Base-by-base conservation (phyloP, 2,113 vertebrate genomes). In the Lepus timidus region DNA sequence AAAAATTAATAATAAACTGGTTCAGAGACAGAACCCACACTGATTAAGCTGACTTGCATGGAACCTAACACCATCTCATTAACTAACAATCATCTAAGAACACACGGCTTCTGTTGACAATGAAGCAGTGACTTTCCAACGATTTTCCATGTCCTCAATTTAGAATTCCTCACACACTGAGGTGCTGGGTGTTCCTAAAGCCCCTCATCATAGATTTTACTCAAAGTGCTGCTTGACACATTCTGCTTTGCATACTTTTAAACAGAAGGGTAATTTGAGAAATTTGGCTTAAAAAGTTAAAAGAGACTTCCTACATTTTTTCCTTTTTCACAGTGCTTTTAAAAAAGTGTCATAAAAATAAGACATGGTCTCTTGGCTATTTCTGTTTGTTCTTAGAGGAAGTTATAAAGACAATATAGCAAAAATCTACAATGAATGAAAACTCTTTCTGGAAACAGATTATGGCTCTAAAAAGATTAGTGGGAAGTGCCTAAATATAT, bases 61-160 rank as follows among this genome's bases (percentile, higher is more conserved):
- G 27, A 49, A 55, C 29, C 31, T 44, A 58, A 25, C 44, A 80
- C 4, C 31, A n/a, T 39, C 61, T 85, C 74, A 17, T 88, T 62
- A 70, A 81, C 14, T 49, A 51, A 71, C 44, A 22, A 36, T 67
- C 67, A 92, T 68, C 62, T 74, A n/a, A 31, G 27, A 91, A 68
- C 29, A 55, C 5, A 39, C 20, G 78, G 71, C 73, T 52, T 88
- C 85, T 79, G 58, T 85, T 39, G 58, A 52, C 6, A 79, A 68
- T 76, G 79, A 85, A 89, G 74, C n/a, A 80, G 33, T 61, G 80
- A 85, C 65, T 71, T 51, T 67, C 55, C 49, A 83, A 73, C 55
- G 9, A 80, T 51, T 52, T 51, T 17, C 31, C 25, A 23, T 23
- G 61, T 44, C 51, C 49, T 81, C 75, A 39, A 6, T 74, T 68